Conservation (phyloP, 2,113 vertebrate genomes). For the Chitala chitala region DNA sequence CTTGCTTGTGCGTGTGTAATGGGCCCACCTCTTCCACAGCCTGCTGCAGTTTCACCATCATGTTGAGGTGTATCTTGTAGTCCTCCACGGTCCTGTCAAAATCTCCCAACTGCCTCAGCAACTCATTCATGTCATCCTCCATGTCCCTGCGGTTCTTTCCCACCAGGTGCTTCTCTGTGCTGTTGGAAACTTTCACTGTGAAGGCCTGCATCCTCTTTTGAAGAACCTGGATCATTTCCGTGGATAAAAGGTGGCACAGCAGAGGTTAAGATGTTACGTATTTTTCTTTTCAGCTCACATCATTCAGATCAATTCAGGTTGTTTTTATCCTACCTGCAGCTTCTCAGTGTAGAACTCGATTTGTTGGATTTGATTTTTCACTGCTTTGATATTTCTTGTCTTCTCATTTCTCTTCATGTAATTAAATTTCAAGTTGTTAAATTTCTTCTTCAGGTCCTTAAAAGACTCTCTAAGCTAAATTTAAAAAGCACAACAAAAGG, state of each 20-base stretch:
- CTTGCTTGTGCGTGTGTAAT: neutral
- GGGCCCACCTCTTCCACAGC: slow-evolving; percentile 78
- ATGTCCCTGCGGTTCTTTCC: slow-evolving; percentile 51
- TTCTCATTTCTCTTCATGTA: slow-evolving; percentile 79
- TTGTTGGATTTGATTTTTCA: slow-evolving; percentile 78
- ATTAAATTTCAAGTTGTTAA: slow-evolving; percentile 84
- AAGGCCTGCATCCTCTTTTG: slow-evolving; percentile 68
- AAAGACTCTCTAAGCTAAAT: slow-evolving; percentile 75
- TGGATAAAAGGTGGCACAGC: neutral
- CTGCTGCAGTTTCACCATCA: slow-evolving; percentile 73
- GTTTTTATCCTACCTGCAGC: slow-evolving; percentile 61
- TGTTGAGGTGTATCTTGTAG: slow-evolving; percentile 73
- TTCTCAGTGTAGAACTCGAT: slow-evolving; percentile 70
- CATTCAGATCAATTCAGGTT: neutral
- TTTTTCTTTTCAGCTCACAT: neutral
- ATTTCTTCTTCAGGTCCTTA: slow-evolving; percentile 82
- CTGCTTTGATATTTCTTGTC: slow-evolving; percentile 68
- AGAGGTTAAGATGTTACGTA: neutral
- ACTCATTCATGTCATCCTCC: slow-evolving; percentile 60
- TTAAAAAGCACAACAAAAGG: neutral
- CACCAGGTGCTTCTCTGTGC: slow-evolving; percentile 49
- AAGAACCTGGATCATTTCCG: slow-evolving; percentile 57
- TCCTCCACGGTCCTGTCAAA: slow-evolving; percentile 70
- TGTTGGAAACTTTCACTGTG: slow-evolving; percentile 56
- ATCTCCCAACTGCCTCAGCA: slow-evolving; percentile 74